phyloP scores from a whole-genome alignment of 2,888 invertebrate species.

The Philopedon plagiatum region DNA sequence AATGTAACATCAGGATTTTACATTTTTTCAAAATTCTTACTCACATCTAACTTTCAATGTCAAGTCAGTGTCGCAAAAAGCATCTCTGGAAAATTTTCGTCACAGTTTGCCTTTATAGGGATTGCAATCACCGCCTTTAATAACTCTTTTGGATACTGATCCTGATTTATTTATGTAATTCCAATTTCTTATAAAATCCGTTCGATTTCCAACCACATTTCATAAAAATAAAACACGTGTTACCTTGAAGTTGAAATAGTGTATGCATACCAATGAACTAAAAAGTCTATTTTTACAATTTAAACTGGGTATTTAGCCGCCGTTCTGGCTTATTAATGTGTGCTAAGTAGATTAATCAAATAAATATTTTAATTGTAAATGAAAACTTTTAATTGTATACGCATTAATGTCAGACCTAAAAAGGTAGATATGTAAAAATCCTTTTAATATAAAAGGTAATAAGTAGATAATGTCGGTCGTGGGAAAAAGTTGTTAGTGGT shows the following conservation, averaged over 20 bases:
- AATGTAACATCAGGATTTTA: too few relatives aligned
- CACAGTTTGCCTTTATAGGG: too few relatives aligned
- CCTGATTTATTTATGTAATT: not conserved
- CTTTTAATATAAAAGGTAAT: not conserved
- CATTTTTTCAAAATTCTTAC: too few relatives aligned
- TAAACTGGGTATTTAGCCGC: not conserved
- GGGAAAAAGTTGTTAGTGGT: not conserved
- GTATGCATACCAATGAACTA: not conserved
- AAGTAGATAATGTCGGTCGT: not conserved
- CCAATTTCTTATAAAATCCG: not conserved
- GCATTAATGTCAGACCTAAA: not conserved
- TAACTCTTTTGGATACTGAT: not conserved
- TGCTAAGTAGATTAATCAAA: not conserved
- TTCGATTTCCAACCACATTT: not conserved
- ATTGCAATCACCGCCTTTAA: not conserved
- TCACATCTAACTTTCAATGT: too few relatives aligned
- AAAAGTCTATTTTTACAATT: slow-evolving; percentile 6
- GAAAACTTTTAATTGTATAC: not conserved
- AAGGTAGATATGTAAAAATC: not conserved
- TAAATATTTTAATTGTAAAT: not conserved
- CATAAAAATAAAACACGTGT: not conserved
- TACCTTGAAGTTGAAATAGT: not conserved
- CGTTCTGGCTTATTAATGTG: not conserved
- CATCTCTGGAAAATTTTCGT: too few relatives aligned
- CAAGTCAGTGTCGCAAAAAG: too few relatives aligned